A percentile compares a stretch with the other conserved stretches of the same genome.
phyloP scores from a whole-genome alignment of 2,888 invertebrate genomes.

The Tryphoninae sp. region DNA sequence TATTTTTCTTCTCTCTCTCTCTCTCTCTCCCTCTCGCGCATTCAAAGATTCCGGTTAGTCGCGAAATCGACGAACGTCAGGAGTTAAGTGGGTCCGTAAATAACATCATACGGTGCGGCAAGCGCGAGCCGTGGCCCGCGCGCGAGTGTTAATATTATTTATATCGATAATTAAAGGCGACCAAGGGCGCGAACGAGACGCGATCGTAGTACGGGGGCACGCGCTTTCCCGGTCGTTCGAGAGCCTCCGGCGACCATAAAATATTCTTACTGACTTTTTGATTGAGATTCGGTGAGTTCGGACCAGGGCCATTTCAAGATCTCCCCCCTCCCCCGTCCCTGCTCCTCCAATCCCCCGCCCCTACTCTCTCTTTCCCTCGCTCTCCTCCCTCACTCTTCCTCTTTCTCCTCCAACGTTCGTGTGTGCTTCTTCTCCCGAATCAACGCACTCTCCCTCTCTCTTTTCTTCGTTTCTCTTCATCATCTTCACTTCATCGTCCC shows the following conservation, averaged over 20 bases:
- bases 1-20: constrained; percentile 1
- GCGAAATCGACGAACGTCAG: constrained; percentile 62
- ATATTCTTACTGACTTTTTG: constrained; percentile 76
- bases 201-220: constrained; percentile 62
- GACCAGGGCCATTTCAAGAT: constrained; percentile 62
- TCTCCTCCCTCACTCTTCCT: constrained; percentile 17
- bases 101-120: constrained; percentile 60
- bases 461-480: constrained; percentile 17
- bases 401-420: not conserved
- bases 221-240: constrained; percentile 64
- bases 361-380: constrained; percentile 49
- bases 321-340: constrained; percentile 32
- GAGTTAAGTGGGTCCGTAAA: constrained; percentile 62
- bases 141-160: constrained; percentile 77
- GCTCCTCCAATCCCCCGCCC: constrained; percentile 33
- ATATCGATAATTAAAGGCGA: constrained; percentile 76
- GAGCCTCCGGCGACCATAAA: constrained; percentile 74
- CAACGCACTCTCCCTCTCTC: constrained; percentile 31
- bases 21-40: constrained; percentile 35
- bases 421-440: too few species aligned
- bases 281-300: constrained; percentile 73
- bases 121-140: constrained; percentile 53
- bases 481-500: constrained; percentile 23
- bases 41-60: constrained; percentile 59
- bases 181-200: constrained; percentile 67